Conservation (phyloP, 1,140 invertebrate species). For the Drosophila leontia region DNA sequence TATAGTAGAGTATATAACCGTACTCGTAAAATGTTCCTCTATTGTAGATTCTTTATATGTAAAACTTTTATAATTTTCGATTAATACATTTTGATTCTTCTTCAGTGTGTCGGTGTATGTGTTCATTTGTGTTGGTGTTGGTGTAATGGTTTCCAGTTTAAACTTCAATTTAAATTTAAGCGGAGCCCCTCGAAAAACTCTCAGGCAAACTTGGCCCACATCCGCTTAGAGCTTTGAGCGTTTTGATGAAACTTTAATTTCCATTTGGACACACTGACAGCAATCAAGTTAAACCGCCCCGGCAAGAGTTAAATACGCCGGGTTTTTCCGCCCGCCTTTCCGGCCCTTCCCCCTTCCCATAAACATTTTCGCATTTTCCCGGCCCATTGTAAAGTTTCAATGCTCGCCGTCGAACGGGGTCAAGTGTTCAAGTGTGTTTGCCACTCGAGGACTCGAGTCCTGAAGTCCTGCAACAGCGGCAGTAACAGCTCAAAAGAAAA, state of each 20-base stretch:
- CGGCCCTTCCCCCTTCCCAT: background rate
- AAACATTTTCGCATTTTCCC: conserved; percentile 8
- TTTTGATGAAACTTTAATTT: conserved; percentile 64
- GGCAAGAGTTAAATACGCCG: conserved; percentile 36
- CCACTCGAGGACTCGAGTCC: conserved; percentile 67
- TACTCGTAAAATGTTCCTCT: conserved; percentile 58
- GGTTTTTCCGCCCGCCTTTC: background rate
- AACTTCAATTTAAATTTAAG: conserved; percentile 23
- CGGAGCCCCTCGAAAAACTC: conserved; percentile 17
- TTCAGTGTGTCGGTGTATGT: conserved; percentile 7
- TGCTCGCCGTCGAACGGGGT: conserved; percentile 63
- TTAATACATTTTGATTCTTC: conserved; percentile 59
- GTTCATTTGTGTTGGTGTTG: background rate
- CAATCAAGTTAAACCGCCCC: conserved; percentile 62
- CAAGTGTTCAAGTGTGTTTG: conserved; percentile 71
- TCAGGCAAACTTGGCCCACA: conserved; percentile 46
- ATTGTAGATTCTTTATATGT: conserved; percentile 36
- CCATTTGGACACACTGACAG: conserved; percentile 67
- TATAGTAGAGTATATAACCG: conserved; percentile 53
- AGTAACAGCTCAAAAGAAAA: conserved; percentile 65
- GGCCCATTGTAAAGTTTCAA: conserved; percentile 70
- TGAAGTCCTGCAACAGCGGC: conserved; percentile 40
- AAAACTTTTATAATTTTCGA: conserved; percentile 47
- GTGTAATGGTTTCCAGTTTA: background rate
- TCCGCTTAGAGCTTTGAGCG: conserved; percentile 43